A percentile compares a stretch with the other conserved stretches of the same genome.
Conservation (phyloP, 2,888 invertebrate species). For the Pterostichus niger region DNA sequence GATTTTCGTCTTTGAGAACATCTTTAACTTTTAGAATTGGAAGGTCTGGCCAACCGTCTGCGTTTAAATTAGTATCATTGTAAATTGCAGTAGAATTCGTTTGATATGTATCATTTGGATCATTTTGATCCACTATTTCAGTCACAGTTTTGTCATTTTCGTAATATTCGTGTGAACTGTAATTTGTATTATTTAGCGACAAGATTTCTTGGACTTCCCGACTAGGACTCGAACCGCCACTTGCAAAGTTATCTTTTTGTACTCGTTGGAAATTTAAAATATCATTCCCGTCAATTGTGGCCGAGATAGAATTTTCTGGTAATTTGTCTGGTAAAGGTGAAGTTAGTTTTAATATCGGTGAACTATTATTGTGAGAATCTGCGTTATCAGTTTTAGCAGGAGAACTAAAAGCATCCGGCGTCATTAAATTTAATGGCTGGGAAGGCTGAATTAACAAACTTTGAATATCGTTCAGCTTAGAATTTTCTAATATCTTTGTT, state of each 20-base stretch:
- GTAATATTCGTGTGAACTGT: conserved; percentile 73
- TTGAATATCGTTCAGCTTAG: conserved; percentile 64
- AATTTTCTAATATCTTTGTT: conserved; percentile 50
- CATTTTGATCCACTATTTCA: conserved; percentile 69
- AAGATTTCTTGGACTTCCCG: conserved; percentile 94
- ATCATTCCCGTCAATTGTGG: conserved; percentile 67
- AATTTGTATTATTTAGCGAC: conserved; percentile 80
- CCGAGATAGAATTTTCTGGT: conserved; percentile 71
- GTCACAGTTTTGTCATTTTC: conserved; percentile 72
- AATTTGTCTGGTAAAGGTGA: conserved; percentile 71
- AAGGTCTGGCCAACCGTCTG: conserved; percentile 77
- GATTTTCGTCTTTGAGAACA: conserved; percentile 71
- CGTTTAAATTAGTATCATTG: conserved; percentile 68
- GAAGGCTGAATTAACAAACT: conserved; percentile 62
- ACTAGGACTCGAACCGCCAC: conserved; percentile 94
- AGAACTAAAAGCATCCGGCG: conserved; percentile 91
- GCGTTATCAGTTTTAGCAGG: conserved; percentile 78
- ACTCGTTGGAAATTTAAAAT: conserved; percentile 69
- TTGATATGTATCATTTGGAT: conserved; percentile 39
- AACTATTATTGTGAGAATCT: conserved; percentile 68
- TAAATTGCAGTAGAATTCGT: conserved; percentile 49
- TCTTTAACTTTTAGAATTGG: conserved; percentile 75
- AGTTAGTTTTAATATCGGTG: conserved; percentile 68
- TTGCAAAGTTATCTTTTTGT: conserved; percentile 80
- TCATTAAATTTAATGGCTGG: conserved; percentile 86